Conservation (phyloP, 2,797 vertebrate species). For the Chaetodon trifasciatus region DNA sequence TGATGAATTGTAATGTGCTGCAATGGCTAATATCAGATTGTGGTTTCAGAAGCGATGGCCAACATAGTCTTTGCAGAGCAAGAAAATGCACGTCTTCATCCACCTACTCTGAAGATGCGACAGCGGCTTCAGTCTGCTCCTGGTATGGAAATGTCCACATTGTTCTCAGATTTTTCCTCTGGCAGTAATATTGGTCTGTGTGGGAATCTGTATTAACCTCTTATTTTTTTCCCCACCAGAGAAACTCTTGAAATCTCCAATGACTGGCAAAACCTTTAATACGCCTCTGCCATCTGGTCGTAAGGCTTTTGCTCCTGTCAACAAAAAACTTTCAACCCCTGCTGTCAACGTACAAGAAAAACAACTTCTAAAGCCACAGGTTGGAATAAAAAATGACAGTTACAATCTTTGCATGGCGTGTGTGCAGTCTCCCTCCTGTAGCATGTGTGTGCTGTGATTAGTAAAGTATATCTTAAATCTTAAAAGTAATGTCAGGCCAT, state of each 20-base stretch:
- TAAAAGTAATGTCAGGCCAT: not conserved
- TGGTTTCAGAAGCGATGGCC: slow-evolving; percentile 72
- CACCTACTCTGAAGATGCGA: slow-evolving; percentile 61
- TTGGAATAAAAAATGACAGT: slow-evolving; percentile 12
- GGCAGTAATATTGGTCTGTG: rapidly evolving
- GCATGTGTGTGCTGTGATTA: too few species aligned
- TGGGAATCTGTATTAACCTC: not conserved
- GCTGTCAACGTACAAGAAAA: slow-evolving; percentile 57
- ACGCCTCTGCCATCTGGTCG: slow-evolving; percentile 69
- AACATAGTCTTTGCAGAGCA: slow-evolving; percentile 66
- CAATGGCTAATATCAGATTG: not conserved
- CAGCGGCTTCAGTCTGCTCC: slow-evolving; percentile 76
- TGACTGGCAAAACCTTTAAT: slow-evolving; percentile 49
- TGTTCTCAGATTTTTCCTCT: not conserved
- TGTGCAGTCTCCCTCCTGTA: too few species aligned
- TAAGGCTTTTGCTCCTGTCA: slow-evolving; percentile 75
- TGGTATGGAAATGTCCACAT: slow-evolving; percentile 52
- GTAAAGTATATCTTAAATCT: too few species aligned
- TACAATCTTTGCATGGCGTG: too few species aligned
- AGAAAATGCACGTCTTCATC: slow-evolving; percentile 68
- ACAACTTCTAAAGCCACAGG: slow-evolving; percentile 68
- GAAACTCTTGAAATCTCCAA: slow-evolving; percentile 60
- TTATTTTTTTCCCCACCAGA: slow-evolving; percentile 49
- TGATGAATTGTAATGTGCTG: not conserved
- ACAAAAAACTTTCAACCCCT: slow-evolving; percentile 67